These are phyloP conservation scores for Clostera curtula DNA, from an alignment of 2,888 invertebrate species.

Conservation along the genomic window DNA sequence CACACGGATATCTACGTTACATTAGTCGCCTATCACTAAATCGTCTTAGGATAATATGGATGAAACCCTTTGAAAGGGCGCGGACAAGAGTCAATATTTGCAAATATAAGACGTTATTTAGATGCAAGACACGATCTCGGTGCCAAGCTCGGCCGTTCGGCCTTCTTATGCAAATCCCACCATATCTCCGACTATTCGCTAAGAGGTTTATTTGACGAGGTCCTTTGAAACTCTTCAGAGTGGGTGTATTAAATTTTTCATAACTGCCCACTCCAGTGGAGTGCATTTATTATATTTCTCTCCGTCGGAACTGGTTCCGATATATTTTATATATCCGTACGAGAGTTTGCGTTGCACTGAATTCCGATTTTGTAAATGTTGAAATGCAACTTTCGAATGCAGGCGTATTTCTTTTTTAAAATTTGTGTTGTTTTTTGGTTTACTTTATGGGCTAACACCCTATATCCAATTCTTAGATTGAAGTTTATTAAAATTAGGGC, in stretches of 20 bases:
- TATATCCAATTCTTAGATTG: too few species aligned
- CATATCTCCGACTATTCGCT: conserved; percentile 60
- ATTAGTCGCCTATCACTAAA: conserved; percentile 54
- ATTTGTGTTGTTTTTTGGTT: too few species aligned
- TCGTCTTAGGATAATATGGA: conserved; percentile 62
- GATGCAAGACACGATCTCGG: conserved; percentile 67
- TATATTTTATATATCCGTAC: conserved; percentile 19
- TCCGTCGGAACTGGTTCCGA: conserved; percentile 22
- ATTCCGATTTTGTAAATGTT: conserved; percentile 8
- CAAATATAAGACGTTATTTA: conserved; percentile 72
- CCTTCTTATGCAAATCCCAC: conserved; percentile 63
- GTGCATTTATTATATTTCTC: conserved; percentile 33
- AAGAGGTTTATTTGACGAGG: conserved; percentile 60
- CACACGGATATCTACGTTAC: conserved; percentile 37
- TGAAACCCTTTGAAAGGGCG: conserved; percentile 59
- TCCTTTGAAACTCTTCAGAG: conserved; percentile 49
- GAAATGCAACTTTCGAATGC: conserved; percentile 7
- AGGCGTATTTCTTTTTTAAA: too few species aligned
- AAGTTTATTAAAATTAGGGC: too few species aligned
- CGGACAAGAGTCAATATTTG: conserved; percentile 69
- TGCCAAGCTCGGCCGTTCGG: conserved; percentile 44
- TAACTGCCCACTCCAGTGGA: conserved; percentile 49
- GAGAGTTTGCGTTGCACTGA: conserved; percentile 9
- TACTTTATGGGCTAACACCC: too few species aligned
- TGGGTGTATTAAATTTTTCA: conserved; percentile 65